Conservation (phyloP, 53 echinoderm and acorn worm species). For the Holothuria scabra region DNA sequence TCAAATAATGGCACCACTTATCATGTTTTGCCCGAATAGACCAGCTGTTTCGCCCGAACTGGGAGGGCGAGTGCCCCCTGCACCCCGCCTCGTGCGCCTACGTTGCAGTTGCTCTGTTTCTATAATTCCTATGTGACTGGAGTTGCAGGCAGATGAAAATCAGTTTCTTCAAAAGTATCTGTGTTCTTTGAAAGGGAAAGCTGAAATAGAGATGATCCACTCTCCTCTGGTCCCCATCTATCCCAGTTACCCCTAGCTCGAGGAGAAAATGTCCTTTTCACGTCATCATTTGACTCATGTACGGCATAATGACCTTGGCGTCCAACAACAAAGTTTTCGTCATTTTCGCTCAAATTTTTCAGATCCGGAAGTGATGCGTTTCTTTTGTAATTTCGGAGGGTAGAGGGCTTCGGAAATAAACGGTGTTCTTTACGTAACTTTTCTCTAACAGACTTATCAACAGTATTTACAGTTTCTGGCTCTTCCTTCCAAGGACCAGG, state of each 20-base stretch:
- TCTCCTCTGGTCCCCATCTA: neutral
- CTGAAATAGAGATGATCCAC: neutral
- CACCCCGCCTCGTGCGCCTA: too few relatives aligned
- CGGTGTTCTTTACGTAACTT: neutral
- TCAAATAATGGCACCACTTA: too few relatives aligned
- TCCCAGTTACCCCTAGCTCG: neutral
- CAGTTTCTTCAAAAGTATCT: constrained; percentile 8
- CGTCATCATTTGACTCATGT: neutral
- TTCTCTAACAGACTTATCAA: neutral
- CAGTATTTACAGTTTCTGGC: neutral
- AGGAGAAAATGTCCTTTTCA: neutral
- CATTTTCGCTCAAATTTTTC: constrained; percentile 4
- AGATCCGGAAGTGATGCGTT: constrained; percentile 10
- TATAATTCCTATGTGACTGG: neutral
- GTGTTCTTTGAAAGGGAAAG: constrained; percentile 10
- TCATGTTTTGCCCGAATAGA: too few relatives aligned
- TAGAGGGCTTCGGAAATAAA: neutral
- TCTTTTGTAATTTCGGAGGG: neutral
- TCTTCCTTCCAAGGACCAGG: neutral
- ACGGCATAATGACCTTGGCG: neutral
- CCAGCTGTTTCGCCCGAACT: too few relatives aligned
- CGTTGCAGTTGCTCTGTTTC: too few relatives aligned
- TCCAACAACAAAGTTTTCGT: neutral
- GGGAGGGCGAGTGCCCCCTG: too few relatives aligned
- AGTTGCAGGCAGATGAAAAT: constrained; percentile 19